Base-by-base conservation (phyloP, 2,888 invertebrate species). In the Piscicola geometra region DNA sequence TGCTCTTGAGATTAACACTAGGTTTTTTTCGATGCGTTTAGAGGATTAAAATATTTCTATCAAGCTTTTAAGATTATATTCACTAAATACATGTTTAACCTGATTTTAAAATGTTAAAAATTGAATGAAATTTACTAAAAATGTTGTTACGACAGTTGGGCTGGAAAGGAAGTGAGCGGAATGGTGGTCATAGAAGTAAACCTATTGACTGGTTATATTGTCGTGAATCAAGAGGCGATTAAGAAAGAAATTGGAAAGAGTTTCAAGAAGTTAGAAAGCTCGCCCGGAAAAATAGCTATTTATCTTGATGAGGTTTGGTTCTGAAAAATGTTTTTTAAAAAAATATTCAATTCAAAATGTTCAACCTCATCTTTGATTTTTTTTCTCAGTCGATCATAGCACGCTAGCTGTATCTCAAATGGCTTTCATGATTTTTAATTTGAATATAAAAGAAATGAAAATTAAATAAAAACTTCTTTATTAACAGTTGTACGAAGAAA, bases 251-350 rank as follows among this genome's bases (percentile, higher is more conserved):
- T 67, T 52, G 64, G 69, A 78, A 68, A 50, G 60, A 56, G 81
- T 33, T 80, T 87, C 33, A 86, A 86, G 79, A 82, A 84, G 52
- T 82, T 83, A 15, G 85, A 85, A 76, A 82, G 83, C 32, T 82
- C 82, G 50, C 82, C 85, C 80, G 84, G 85, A 33, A 84, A 85
- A 77, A 82, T 86, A 77, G 83, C 86, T 73, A 81, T 87, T 32
- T 87, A 87, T 78, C 86, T 86, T 79, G 86, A 86, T 78, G 82
- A 85, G 81, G 86, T 87, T 5, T 56, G 5, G 25, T 56, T 56
- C 25, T 25, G 60, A 18, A 18, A 41, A 41, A 5, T 41, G 9
- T 41, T 41, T 41, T n/a, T n/a, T n/a, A n/a, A n/a, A n/a, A n/a
- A n/a, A n/a, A n/a, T n/a, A n/a, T n/a, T n/a, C n/a, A n/a, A n/a